Conservation (phyloP, 2,113 vertebrate genomes). For the Tragelaphus strepsiceros region DNA sequence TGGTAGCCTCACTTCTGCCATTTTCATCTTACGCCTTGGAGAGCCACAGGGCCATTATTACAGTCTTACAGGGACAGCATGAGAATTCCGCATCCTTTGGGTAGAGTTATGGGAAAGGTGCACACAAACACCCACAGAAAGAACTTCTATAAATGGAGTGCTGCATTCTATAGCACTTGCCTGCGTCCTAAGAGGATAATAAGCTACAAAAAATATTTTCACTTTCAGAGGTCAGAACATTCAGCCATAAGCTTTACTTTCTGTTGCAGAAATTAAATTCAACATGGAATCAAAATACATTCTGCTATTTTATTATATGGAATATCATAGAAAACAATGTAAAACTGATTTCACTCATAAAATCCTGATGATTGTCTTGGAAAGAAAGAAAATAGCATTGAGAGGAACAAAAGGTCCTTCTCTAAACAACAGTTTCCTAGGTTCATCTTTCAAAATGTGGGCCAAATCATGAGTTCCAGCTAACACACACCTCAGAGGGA, state of each 20-base stretch:
- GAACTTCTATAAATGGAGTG: not conserved
- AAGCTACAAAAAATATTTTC: not conserved
- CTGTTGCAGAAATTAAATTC: slow-evolving; percentile 30
- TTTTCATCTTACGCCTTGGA: not conserved
- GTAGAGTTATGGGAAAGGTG: not conserved
- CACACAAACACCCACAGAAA: not conserved
- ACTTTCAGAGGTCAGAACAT: not conserved
- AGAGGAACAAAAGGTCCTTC: not conserved
- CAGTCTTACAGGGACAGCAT: accelerated
- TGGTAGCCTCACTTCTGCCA: not conserved
- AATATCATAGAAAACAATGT: not conserved
- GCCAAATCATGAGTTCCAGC: not conserved
- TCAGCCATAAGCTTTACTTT: not conserved
- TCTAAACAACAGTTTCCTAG: slow-evolving; percentile 22
- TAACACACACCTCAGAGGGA: not conserved
- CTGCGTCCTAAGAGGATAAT: not conserved
- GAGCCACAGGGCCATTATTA: too few species aligned
- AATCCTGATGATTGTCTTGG: slow-evolving; percentile 4
- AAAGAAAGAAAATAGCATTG: not conserved
- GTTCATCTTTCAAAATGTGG: slow-evolving; percentile 36
- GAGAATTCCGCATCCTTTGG: not conserved
- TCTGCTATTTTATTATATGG: not conserved
- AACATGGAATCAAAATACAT: not conserved
- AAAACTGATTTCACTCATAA: not conserved
- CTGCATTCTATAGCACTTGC: not conserved